Conservation (phyloP, 2,797 vertebrate genomes). For the Enteromius thamalakanensis region DNA sequence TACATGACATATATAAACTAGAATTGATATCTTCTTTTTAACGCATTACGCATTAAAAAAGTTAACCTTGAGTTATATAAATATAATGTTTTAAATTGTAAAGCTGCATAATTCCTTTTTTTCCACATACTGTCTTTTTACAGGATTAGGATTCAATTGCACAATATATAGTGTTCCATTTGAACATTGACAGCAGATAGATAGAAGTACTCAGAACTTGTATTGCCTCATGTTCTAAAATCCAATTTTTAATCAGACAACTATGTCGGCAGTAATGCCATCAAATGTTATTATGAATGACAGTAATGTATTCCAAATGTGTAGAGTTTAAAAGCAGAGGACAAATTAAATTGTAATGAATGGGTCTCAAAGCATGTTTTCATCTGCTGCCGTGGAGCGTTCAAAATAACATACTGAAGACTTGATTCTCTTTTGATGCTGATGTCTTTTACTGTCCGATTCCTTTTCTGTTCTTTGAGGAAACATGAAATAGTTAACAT, state of each 20-base stretch:
- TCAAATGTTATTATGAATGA: not conserved
- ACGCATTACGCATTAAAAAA: not conserved
- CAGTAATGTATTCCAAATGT: conserved; percentile 8
- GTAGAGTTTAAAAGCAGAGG: not conserved
- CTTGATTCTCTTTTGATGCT: conserved; percentile 1
- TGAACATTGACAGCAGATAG: not conserved
- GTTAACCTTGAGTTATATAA: not conserved
- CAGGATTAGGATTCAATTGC: not conserved
- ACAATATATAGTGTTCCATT: not conserved
- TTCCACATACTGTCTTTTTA: not conserved
- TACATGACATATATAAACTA: not conserved
- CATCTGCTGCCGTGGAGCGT: not conserved
- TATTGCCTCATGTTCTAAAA: not conserved
- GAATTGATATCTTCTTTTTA: not conserved
- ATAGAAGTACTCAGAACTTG: not conserved
- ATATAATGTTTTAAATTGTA: not conserved
- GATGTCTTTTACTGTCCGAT: not conserved
- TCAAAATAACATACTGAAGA: not conserved
- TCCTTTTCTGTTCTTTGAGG: conserved; percentile 19
- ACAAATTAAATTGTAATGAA: conserved; percentile 4
- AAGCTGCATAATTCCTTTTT: not conserved
- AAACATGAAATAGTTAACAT: conserved; percentile 30
- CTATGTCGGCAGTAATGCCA: not conserved
- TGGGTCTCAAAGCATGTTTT: conserved; percentile 22
- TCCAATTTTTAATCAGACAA: not conserved